phyloP scores from a whole-genome alignment of 2,113 vertebrate genomes.

The Camelus dromedarius region DNA sequence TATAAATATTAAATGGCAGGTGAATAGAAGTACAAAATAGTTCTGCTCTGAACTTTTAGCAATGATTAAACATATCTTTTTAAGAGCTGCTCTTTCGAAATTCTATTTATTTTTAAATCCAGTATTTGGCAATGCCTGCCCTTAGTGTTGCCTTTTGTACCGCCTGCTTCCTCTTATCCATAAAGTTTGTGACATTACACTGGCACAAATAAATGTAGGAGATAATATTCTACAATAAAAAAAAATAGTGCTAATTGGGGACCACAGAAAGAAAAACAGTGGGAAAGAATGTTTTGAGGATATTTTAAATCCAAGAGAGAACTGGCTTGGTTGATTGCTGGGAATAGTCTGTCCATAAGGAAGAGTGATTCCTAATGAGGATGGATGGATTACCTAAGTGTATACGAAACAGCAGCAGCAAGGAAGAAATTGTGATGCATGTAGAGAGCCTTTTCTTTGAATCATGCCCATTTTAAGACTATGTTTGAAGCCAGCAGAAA shows the following conservation, averaged over 20 bases:
- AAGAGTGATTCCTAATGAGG: constrained; percentile 84
- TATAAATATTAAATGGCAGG: constrained; percentile 66
- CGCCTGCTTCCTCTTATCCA: neutral
- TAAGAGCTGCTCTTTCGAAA: neutral
- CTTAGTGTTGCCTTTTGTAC: neutral
- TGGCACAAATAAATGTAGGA: constrained; percentile 40
- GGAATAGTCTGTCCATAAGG: constrained; percentile 81
- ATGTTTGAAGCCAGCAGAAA: constrained; percentile 70
- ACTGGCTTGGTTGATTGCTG: constrained; percentile 63
- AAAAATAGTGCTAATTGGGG: constrained; percentile 66
- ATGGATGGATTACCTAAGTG: constrained; percentile 86
- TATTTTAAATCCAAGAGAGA: constrained; percentile 79
- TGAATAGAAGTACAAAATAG: constrained; percentile 15
- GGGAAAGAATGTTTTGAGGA: neutral
- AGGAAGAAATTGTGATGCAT: constrained; percentile 84
- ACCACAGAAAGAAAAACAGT: constrained; percentile 30
- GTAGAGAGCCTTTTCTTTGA: constrained; percentile 74
- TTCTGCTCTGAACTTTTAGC: neutral
- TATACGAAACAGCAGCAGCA: constrained; percentile 75
- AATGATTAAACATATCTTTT: constrained; percentile 49
- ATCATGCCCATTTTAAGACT: constrained; percentile 25
- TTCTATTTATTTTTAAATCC: constrained; percentile 41
- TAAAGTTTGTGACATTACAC: constrained; percentile 30
- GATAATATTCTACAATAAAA: constrained; percentile 75
- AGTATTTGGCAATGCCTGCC: neutral